phyloP scores from a whole-genome alignment of 2,888 invertebrate genomes.

The Halocaridina rubra region DNA sequence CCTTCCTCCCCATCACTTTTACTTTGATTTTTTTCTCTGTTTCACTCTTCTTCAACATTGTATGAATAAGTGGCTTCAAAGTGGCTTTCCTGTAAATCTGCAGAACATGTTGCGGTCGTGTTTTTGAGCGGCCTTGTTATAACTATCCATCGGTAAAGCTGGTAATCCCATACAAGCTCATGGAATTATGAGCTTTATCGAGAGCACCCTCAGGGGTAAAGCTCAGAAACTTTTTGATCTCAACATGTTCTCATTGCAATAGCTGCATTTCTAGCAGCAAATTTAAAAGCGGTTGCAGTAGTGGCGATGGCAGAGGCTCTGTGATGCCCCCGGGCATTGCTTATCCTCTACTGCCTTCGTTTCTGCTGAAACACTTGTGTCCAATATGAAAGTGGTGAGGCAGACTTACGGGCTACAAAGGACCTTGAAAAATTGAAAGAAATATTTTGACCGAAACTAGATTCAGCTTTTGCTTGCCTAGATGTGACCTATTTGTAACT shows the following conservation, averaged over 20 bases:
- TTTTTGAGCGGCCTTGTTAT: slow-evolving; percentile 4
- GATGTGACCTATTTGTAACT: no score
- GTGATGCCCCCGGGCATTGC: no score
- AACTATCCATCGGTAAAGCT: slow-evolving; percentile 25
- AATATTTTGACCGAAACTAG: no score
- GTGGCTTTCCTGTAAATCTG: slow-evolving; percentile 40
- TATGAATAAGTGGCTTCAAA: neutral
- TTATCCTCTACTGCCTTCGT: no score
- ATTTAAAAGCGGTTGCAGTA: neutral
- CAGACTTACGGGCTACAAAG: no score
- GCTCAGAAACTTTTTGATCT: no score
- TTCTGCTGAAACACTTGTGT: no score
- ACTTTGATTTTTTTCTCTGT: neutral
- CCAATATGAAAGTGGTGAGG: no score
- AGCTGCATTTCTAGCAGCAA: neutral
- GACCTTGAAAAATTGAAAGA: no score
- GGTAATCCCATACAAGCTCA: slow-evolving; percentile 12
- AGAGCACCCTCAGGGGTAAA: neutral
- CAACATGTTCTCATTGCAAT: neutral
- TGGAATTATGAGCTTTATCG: slow-evolving; percentile 43
- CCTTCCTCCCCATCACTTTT: no score
- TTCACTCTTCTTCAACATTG: neutral
- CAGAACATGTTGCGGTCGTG: slow-evolving; percentile 26
- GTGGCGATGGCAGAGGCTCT: neutral
- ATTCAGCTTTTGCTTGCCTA: no score